phyloP scores from a whole-genome alignment of 2,113 vertebrate species.

The Chrysochloris asiatica region DNA sequence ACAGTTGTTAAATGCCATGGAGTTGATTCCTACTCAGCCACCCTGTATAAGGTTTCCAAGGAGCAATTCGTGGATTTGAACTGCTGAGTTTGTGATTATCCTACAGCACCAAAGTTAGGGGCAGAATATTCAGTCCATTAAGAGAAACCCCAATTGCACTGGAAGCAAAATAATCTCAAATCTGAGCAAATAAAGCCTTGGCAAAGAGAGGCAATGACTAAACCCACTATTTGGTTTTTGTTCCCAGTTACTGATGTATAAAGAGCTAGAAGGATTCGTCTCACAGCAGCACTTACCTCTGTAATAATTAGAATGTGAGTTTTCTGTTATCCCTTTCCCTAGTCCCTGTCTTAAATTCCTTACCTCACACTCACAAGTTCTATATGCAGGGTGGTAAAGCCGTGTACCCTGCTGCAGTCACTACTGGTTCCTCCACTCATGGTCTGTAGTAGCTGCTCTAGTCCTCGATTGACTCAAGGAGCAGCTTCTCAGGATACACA shows the following conservation, averaged over 20 bases:
- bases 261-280: not conserved
- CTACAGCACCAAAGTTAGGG: too few species aligned
- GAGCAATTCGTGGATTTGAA: too few species aligned
- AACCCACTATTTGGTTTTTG: too few species aligned
- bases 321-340: not conserved
- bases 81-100: too few species aligned
- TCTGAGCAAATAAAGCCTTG: too few species aligned
- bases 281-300: not conserved
- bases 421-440: fast-evolving
- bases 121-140: too few species aligned
- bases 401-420: not conserved
- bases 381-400: fast-evolving
- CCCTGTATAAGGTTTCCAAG: too few species aligned
- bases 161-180: too few species aligned
- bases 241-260: not conserved
- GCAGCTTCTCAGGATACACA: not conserved
- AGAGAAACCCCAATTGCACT: too few species aligned
- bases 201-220: too few species aligned
- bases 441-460: not conserved
- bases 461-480: not conserved
- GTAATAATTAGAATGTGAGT: not conserved
- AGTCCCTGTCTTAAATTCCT: not conserved
- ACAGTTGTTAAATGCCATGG: too few species aligned
- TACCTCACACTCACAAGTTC: not conserved
- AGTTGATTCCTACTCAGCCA: too few species aligned